Percentiles rank a stretch among this genome's conserved stretches.
phyloP scores from a whole-genome alignment of 1,140 invertebrate genomes.

The Trissolcus basalis region DNA sequence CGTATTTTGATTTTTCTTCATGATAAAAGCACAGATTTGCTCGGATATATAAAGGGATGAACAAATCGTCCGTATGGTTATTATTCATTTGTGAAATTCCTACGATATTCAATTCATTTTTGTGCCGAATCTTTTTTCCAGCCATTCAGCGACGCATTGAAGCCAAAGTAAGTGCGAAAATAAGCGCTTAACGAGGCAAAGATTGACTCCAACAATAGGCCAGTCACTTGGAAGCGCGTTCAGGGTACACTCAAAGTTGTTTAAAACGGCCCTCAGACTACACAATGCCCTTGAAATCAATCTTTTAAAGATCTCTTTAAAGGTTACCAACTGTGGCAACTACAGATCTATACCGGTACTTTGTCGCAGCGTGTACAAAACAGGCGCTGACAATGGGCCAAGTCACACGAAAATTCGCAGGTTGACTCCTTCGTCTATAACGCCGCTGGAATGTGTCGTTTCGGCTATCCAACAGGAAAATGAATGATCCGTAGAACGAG shows the following conservation, averaged over 20 bases:
- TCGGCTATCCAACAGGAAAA: slow-evolving; percentile 39
- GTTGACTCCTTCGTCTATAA: slow-evolving; percentile 66
- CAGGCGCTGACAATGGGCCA: slow-evolving; percentile 55
- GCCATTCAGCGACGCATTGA: slow-evolving; percentile 47
- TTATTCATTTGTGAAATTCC: slow-evolving; percentile 46
- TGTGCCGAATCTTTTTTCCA: slow-evolving; percentile 33
- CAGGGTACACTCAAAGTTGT: slow-evolving; percentile 49
- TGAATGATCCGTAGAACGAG: slow-evolving; percentile 29
- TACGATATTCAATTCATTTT: slow-evolving; percentile 30
- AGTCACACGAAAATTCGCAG: slow-evolving; percentile 71
- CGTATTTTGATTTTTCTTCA: slow-evolving; percentile 24
- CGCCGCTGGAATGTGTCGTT: slow-evolving; percentile 34
- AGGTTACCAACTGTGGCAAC: slow-evolving; percentile 53
- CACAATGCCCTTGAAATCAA: slow-evolving; percentile 63
- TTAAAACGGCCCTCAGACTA: slow-evolving; percentile 53
- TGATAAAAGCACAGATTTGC: slow-evolving; percentile 40
- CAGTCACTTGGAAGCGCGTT: slow-evolving; percentile 57
- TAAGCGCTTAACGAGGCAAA: slow-evolving; percentile 76
- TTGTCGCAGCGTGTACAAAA: slow-evolving; percentile 54
- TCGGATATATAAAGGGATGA: slow-evolving; percentile 44
- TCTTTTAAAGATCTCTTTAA: slow-evolving; percentile 50
- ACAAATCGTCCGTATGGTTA: slow-evolving; percentile 50
- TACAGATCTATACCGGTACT: slow-evolving; percentile 50
- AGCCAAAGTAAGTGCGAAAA: slow-evolving; percentile 71
- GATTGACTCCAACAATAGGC: slow-evolving; percentile 73